Evolutionary conservation across 2,113 vertebrate genomes (phyloP), one percentile per base, ranked within the genome.

Genomic region (Scomber scombrus): DNA sequence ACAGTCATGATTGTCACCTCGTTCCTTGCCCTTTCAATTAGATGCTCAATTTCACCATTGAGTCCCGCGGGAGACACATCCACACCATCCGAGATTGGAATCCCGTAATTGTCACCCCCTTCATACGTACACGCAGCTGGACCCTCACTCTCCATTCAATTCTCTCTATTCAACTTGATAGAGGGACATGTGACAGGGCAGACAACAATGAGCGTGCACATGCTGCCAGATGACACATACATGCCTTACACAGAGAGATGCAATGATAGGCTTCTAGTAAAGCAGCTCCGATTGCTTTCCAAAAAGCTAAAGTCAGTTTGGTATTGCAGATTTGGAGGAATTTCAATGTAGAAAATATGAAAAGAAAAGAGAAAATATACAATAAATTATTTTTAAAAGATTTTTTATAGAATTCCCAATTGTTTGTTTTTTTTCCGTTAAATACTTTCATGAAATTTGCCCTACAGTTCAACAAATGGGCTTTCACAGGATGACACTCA

Each of bases 21-120:
- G 80, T 81, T 58, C 78, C 73, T 88, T 93, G 92, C 94, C 93
- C 92, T 95, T 95, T 94, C 94, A 94, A 95, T 95, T 95, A 95
- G 93, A 90, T 88, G 90, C 93, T 94, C 95, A 85, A 95, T 96
- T 95, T 95, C 94, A 93, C 92, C 90, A 40, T 63, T 3, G 56
- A 19, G 88, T 93, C 93, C 89, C 91, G 46, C 8, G 91, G 94
- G 95, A 94, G 77, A 71, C 73, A 82, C 85, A 80, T 72, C 75
- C 87, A 86, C 88, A 85, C 88, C 89, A 88, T 88, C 78, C 46
- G 15, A 94, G 92, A 95, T 93, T 95, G 90, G 89, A 92, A 90
- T 92, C 82, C 88, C 72, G 76, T 85, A 86, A 88, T 81, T 71
- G 71, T 66, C 55, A 45, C 81, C 68, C 49, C 84, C 71, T 18